Conservation (phyloP, 2,888 invertebrate genomes). For the Apantesis nais region DNA sequence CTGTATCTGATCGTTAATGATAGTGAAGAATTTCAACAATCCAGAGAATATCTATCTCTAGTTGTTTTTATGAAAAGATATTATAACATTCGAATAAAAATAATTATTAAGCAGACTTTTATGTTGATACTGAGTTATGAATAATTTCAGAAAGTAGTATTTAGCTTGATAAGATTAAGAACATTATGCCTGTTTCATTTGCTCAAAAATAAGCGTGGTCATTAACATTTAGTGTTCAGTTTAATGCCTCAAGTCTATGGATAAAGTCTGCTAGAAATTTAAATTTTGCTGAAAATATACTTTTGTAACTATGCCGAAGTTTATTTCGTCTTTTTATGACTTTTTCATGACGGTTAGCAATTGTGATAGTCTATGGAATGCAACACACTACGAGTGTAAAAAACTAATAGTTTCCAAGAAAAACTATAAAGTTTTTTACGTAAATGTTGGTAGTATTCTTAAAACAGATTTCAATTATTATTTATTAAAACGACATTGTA, state of each 20-base stretch:
- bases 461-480: no score
- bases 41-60: neutral
- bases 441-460: no score
- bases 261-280: neutral
- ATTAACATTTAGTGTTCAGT: neutral
- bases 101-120: neutral
- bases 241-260: neutral
- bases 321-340: neutral
- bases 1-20: no score
- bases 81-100: neutral
- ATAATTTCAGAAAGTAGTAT: neutral
- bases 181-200: neutral
- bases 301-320: neutral
- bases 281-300: neutral
- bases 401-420: no score
- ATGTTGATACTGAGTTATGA: neutral
- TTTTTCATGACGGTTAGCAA: neutral
- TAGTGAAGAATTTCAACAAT: neutral
- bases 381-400: neutral
- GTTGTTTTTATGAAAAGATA: neutral
- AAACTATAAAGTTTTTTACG: neutral
- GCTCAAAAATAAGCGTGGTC: neutral
- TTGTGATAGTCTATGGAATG: neutral
- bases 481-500: no score
- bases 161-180: constrained; percentile 1